phyloP scores from a whole-genome alignment of 2,888 invertebrate species.

The Clunio marinus region DNA sequence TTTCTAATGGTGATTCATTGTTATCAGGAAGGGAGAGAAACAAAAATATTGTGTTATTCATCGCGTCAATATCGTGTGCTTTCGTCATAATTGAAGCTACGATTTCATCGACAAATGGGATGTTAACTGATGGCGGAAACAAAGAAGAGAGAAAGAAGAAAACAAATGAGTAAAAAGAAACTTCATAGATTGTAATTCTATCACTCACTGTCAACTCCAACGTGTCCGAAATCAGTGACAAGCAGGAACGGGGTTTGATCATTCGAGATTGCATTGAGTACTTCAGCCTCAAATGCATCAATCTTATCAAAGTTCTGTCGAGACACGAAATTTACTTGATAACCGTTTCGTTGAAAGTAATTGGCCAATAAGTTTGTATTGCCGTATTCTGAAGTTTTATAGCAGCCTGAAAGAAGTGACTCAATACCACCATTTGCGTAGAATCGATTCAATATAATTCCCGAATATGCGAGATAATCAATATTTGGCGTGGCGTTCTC shows the following conservation, averaged over 20 bases:
- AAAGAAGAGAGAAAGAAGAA: no score
- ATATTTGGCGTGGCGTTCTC: conserved; percentile 73
- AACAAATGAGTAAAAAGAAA: no score
- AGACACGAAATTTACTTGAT: conserved; percentile 1
- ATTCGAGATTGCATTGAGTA: neutral
- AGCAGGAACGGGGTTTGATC: neutral
- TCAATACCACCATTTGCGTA: conserved; percentile 55
- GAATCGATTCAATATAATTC: conserved; percentile 77
- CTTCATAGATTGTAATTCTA: neutral
- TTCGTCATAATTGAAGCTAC: conserved; percentile 12
- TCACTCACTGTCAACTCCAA: conserved; percentile 16
- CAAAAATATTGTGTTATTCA: conserved; percentile 16
- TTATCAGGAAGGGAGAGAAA: conserved; percentile 14
- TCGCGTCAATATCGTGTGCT: neutral
- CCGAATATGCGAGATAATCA: conserved; percentile 80
- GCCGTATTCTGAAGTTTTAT: conserved; percentile 12
- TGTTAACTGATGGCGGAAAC: no score
- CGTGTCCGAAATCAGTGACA: conserved; percentile 2
- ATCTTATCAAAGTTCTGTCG: neutral
- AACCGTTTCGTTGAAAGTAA: conserved; percentile 27
- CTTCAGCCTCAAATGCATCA: neutral
- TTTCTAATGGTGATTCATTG: conserved; percentile 4
- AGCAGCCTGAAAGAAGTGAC: conserved; percentile 12
- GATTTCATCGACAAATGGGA: conserved; percentile 20
- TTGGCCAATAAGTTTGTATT: conserved; percentile 17